Evolutionary conservation across 2,888 invertebrate species (phyloP), one percentile per base, ranked within the genome.

Genomic region (Opisthograptis luteolata): DNA sequence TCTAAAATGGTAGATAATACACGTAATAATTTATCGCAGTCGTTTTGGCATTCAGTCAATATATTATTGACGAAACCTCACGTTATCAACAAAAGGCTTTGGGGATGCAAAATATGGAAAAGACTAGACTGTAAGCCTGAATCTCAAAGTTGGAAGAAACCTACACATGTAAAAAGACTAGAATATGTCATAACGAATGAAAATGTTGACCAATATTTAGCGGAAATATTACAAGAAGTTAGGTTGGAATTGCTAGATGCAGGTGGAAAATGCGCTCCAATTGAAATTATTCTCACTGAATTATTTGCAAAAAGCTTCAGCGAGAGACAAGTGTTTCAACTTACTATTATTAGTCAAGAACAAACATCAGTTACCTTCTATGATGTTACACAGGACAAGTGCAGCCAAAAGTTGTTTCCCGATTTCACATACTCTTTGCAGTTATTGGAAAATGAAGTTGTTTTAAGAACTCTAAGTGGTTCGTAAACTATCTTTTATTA

Each of bases 31-130:
- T 12, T 69, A 30, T 25, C 51, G n/a, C 45, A 55, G 19, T 67
- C 61, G 15, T 96, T 95, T 81, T 95, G 94, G 94, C 85, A 91
- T 51, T 89, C 93, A 0, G 77, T 95, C 40, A 73, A 84, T 39
- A 91, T 96, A 58, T 92, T 94, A 71, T 75, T 94, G 48, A 87
- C 83, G 44, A 94, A 94, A 75, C 94, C 95, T 39, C 95, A 96
- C 73, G 91, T 95, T 46, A 83, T 95, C 3, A 96, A 96, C 79
- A 93, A 94, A 65, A 93, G 94, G 73, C 83, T 96, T 70, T 92
- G 93, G 76, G 94, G 93, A 9, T 73, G 72, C 39, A 91, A 82
- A 67, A 56, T 76, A 46, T 71, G 82, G 65, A 64, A 62, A 41
- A 72, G 58, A 58, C 45, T 45, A 30, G 24, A 19, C 34, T 73